phyloP scores from a whole-genome alignment of 64 coral and sea anemone genomes.

The Stylophora pistillata region DNA sequence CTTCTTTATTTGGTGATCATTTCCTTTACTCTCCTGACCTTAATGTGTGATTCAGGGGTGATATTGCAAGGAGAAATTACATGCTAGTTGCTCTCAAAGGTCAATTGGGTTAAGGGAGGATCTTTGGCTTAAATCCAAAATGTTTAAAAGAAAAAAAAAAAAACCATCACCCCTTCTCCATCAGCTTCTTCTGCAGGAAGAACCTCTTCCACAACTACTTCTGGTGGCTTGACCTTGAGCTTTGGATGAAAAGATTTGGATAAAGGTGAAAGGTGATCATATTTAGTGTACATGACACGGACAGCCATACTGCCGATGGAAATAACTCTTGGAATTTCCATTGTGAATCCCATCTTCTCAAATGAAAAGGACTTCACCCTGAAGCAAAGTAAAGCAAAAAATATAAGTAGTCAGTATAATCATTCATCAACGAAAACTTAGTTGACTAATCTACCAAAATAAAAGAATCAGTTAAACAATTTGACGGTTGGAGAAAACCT shows the following conservation, averaged over 20 bases:
- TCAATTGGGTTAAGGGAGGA: too few species aligned
- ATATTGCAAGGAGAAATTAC: too few species aligned
- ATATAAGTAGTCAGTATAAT: background rate
- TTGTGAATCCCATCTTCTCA: conserved; percentile 71
- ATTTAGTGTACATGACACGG: conserved; percentile 76
- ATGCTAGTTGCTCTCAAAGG: too few species aligned
- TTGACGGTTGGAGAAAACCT: background rate
- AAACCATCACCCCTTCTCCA: conserved; percentile 52
- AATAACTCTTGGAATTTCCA: conserved; percentile 85
- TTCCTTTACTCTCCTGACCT: too few species aligned
- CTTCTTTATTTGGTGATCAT: too few species aligned
- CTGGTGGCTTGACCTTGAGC: conserved; percentile 54
- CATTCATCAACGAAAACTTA: too few species aligned
- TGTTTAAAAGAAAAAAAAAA: background rate
- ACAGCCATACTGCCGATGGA: conserved; percentile 81
- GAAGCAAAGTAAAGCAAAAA: background rate
- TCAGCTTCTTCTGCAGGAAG: conserved; percentile 32
- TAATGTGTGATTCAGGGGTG: too few species aligned
- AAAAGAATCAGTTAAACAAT: too few species aligned
- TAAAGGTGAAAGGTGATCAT: conserved; percentile 83
- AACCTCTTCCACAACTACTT: conserved; percentile 49
- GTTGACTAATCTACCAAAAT: too few species aligned
- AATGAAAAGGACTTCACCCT: conserved; percentile 93
- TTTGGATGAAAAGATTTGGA: conserved; percentile 82
- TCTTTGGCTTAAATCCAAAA: too few species aligned